Evolutionary conservation across 2,888 invertebrate genomes (phyloP).

Genomic region (Subacronicta megacephala): DNA sequence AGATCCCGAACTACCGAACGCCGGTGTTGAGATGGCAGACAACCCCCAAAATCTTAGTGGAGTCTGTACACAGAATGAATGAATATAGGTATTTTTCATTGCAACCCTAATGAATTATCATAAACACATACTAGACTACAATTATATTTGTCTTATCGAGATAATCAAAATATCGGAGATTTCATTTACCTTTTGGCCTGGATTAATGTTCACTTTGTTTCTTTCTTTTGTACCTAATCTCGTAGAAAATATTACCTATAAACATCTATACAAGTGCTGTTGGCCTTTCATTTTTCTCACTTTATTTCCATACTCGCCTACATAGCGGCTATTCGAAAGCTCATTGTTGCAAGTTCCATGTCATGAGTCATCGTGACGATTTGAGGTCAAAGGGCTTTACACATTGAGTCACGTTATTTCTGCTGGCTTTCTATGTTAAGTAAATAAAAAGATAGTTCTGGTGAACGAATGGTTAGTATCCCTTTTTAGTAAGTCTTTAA

Average conservation of each 20-base stretch:
- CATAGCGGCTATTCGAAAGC: conserved; percentile 54
- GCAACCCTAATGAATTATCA: too few relatives aligned
- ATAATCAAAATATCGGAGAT: too few relatives aligned
- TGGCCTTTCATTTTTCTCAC: conserved; percentile 19
- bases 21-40: too few relatives aligned
- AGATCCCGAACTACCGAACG: too few relatives aligned
- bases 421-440: conserved; percentile 60
- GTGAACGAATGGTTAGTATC: not conserved
- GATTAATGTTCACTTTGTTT: not conserved
- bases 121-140: too few relatives aligned
- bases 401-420: conserved; percentile 60
- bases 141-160: too few relatives aligned
- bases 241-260: not conserved
- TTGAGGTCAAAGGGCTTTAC: conserved; percentile 78
- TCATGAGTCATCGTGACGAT: conserved; percentile 69
- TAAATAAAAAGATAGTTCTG: conserved; percentile 10
- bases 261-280: conserved; percentile 4
- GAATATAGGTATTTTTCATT: too few relatives aligned
- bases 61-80: too few relatives aligned
- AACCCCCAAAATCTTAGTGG: too few relatives aligned
- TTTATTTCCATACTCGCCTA: conserved; percentile 13
- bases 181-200: too few relatives aligned
- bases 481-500: too few relatives aligned
- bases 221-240: not conserved
- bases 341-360: conserved; percentile 64